Evolutionary conservation across 2,888 invertebrate species (phyloP), one percentile per base, ranked within the genome.

Genomic region (Agrochola lychnidis): DNA sequence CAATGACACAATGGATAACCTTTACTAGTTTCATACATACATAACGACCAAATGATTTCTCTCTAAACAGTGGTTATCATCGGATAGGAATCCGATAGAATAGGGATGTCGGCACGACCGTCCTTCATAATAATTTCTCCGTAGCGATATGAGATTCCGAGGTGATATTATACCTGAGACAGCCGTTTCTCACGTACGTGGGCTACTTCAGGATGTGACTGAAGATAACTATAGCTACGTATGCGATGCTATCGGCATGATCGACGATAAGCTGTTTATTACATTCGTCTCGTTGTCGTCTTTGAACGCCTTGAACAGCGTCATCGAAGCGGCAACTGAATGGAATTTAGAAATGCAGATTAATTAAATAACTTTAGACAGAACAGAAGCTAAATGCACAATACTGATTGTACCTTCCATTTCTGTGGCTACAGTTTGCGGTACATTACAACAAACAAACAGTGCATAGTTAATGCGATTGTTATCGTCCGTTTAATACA

Each of bases 101-200:
- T 16, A 62, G 56, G 61, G 48, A 16, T 14, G 70, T 59, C 71
- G 40, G 72, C 77, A 53, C 61, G 61, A 42, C 25, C 80, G 67
- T 53, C 84, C 64, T 62, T 69, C 72, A 72, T 66, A 66, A 73
- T 73, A 51, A 79, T 84, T 67, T 72, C 81, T 73, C 69, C 56
- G 68, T 42, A 72, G 63, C 79, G 81, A 81, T 84, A 79, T 84
- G 69, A 84, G 84, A 81, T 83, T 77, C 78, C 64, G 68, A 84
- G 51, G 56, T 72, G 81, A 81, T 79, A 72, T 51, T 16, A 51
- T 66, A 73, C 56, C 30, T 30, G 30, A 69, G 79, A 42, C 69
- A 25, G 70, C 22, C 81, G 61, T 61, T 19, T 57, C 59, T 79
- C 81, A 81, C 81, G 81, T 84, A 57, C 84, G 79, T 56, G 84